A percentile compares a stretch with the other conserved stretches of the same genome.
These are phyloP conservation scores for Brachyhypopomus gauderio DNA, from an alignment of 2,113 vertebrate genomes.

Conservation along the genomic window DNA sequence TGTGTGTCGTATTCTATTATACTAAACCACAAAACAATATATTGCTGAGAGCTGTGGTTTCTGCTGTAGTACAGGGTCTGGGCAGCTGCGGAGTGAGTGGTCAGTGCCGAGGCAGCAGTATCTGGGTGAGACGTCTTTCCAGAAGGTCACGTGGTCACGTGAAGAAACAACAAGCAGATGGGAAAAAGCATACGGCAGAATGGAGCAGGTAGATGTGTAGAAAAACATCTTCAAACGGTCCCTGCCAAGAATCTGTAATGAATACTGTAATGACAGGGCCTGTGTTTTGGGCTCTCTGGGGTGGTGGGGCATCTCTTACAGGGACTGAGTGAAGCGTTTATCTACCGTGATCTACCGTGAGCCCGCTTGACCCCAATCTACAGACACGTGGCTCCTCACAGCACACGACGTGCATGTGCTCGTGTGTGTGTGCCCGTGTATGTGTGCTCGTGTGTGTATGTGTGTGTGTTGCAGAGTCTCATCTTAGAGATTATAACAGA, in stretches of 20 bases:
- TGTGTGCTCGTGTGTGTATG: constrained; percentile 4
- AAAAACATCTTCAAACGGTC: constrained; percentile 47
- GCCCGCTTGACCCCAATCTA: constrained; percentile 9
- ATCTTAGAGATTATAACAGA: not conserved
- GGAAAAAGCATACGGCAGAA: constrained; percentile 36
- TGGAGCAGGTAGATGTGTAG: constrained; percentile 44
- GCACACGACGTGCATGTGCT: not conserved
- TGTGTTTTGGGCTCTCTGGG: constrained; percentile 34
- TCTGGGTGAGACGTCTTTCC: not conserved
- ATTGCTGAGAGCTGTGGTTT: not conserved
- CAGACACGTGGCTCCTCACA: not conserved
- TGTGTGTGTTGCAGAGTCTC: not conserved
- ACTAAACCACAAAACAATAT: too few species aligned
- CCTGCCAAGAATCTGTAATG: constrained; percentile 39
- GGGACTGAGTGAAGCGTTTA: not conserved
- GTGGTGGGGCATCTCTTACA: not conserved
- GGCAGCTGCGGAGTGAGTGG: not conserved
- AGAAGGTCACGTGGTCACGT: constrained; percentile 21
- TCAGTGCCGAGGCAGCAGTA: not conserved
- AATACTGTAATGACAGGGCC: constrained; percentile 45
- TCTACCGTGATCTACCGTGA: not conserved
- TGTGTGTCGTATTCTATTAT: not conserved
- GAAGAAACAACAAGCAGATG: constrained; percentile 28
- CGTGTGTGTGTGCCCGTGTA: not conserved
- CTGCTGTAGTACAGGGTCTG: too few species aligned